Evolutionary conservation across 2,113 vertebrate species (phyloP), one percentile per base, ranked within the genome.

Genomic region (Pao palembangensis): DNA sequence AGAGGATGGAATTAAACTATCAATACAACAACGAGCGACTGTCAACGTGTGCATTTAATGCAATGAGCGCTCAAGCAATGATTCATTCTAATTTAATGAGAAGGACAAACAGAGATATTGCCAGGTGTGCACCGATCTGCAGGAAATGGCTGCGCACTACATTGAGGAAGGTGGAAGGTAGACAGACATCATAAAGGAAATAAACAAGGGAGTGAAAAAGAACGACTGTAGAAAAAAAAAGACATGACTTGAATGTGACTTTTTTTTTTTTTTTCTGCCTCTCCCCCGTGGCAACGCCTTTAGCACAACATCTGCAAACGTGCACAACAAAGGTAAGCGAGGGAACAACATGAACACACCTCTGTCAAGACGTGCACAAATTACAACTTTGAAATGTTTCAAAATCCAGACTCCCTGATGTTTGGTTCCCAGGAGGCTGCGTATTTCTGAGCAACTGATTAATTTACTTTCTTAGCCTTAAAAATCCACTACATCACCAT

Each of bases 51-150:
- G 41, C 0, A 25, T 71, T 66, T 82, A 68, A 77, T 79, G 49
- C 54, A 75, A 80, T 76, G 55, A 82, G 54, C 55, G 31, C 58
- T 76, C 55, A 59, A 66, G 64, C 46, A 43, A n/a, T 43, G 55
- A 18, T 62, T 41, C 31, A 44, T 18, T 2, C 51, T 76, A 82
- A 87, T 84, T 70, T 68, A 55, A 84, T 85, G 65, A 79, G 41
- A 44, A 63, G 71, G 71, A 74, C 60, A 76, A 78, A 78, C 55
- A 59, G 57, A 58, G 73, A 58, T 81, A 74, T 82, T 76, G 71
- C 52, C 54, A 18, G 67, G 46, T 63, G 64, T 61, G 74, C 63
- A 49, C 67, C 15, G 15, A 47, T 28, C 31, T 28, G 41, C 69
- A 69, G 79, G 75, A 86, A 78, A 73, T 55, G 67, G 63, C 57